Base-by-base conservation (phyloP, 2,888 invertebrate genomes). In the Idaea aversata region DNA sequence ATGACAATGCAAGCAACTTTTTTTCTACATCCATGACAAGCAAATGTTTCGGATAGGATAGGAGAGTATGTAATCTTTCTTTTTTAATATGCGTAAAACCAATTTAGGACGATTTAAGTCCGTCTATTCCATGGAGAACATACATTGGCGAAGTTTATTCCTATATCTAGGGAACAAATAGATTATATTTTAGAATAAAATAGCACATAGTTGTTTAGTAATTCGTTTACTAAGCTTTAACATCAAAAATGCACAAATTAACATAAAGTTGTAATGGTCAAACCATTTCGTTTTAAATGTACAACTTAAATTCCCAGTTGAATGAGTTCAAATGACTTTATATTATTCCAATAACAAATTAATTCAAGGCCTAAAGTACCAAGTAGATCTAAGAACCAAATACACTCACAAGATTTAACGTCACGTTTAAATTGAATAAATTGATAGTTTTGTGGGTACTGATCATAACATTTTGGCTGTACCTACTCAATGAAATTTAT, bases 191-290 rank as follows among this genome's bases (percentile, higher is more conserved):
- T 2, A 25, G 74, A 76, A 77, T 74, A 63, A 69, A 59, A 64
- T 34, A 62, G 47, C 47, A 60, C 57, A 63, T 57, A 66, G 68
- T 73, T 78, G 80, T 83, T 84, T 82, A 86, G 74, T 74, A 82
- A 88, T 87, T 84, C 81, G 81, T 90, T 91, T 90, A 91, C 90
- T 91, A 91, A 91, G 91, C 90, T 86, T 86, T 82, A 84, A 85
- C 84, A 85, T 86, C 82, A 83, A 83, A 84, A 90, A 90, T 90
- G 88, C 91, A 88, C 85, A 87, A 86, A 82, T 85, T 87, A 74
- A 86, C 80, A 47, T 47, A 47, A 36, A 47, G 47, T 82, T 85
- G 80, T 79, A 83, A 88, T 86, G 85, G 87, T 87, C 80, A 76
- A 83, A 87, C 87, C 87, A 88, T 83, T 83, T 72, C 79, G 72